Base-by-base conservation (phyloP, 2,113 vertebrate genomes). In the Phrynosoma blainvillii region DNA sequence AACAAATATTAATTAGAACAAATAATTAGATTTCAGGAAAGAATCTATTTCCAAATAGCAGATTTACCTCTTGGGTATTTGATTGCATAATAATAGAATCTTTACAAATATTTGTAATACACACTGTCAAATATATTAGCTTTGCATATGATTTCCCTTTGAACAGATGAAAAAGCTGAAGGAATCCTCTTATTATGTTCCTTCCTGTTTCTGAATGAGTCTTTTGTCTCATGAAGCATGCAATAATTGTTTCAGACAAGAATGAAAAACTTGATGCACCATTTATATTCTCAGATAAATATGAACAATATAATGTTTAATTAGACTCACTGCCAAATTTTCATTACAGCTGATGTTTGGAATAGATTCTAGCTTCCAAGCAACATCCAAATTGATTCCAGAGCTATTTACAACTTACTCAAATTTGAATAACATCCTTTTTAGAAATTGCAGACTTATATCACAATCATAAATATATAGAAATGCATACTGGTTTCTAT, bases 101-200 rank as follows among this genome's bases (percentile, higher is more conserved):
- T 89, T 94, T 89, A 59, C 5, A 91, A 88, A 81, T 90, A 87
- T 91, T 93, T 92, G 16, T 82, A 65, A 54, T 90, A 59, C 23
- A 56, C 30, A 71, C 81, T 84, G 56, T 56, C 77, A 90, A 92
- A 81, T 88, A 80, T 93, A 91, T 94, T 90, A 90, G 23, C 68
- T 86, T 80, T 92, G 32, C 65, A 84, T 40, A 79, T 85, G 70
- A 86, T 88, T 94, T 91, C 87, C 54, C 85, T 87, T 89, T 88
- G 87, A 90, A 92, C 93, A 85, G 25, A 77, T 70, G 76, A 91
- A 93, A 93, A 92, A 42, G 85, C 92, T 87, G 95, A 87, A 92
- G 90, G 76, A 91, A 86, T 87, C 25, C 91, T 78, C 9, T 86
- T 83, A 47, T 89, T 89, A 75, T 83, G 78, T 94, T 73, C 59